Evolutionary conservation across 2,113 vertebrate species (phyloP).

Genomic region (Rhynchopsitta pachyrhyncha): DNA sequence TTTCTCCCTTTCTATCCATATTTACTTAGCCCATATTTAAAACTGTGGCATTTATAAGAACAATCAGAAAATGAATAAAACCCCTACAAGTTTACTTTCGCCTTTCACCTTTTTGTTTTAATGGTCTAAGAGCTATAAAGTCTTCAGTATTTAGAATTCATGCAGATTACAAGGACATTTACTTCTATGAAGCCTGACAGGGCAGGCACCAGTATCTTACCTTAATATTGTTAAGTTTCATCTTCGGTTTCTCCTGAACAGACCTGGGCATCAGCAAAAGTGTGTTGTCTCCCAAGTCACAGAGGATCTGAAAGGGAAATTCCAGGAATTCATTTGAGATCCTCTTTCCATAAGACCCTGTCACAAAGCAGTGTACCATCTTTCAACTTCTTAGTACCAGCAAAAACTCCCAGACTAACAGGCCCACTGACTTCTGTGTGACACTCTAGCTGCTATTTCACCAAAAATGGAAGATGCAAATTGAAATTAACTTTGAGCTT

Average conservation of each 20-base stretch:
- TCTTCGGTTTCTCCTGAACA: neutral
- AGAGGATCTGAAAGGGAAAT: neutral
- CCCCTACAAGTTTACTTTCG: neutral
- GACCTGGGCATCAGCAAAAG: neutral
- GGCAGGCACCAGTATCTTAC: neutral
- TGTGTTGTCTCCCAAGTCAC: neutral
- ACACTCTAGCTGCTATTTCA: neutral
- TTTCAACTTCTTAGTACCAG: neutral
- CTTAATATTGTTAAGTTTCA: neutral
- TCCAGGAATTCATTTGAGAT: neutral
- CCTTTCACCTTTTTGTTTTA: neutral
- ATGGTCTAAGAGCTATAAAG: neutral
- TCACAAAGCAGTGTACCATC: neutral
- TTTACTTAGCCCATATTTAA: neutral
- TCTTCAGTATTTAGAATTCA: neutral
- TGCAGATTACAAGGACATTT: neutral
- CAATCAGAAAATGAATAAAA: neutral
- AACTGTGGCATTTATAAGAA: neutral
- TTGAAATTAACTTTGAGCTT: neutral
- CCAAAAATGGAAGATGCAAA: neutral
- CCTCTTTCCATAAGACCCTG: neutral
- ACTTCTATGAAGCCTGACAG: neutral
- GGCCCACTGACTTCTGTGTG: neutral
- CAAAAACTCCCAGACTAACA: neutral
- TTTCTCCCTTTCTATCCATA: neutral